These are phyloP conservation scores for Drosophila ustulata DNA, from an alignment of 2,888 invertebrate species.

Conservation along the genomic window DNA sequence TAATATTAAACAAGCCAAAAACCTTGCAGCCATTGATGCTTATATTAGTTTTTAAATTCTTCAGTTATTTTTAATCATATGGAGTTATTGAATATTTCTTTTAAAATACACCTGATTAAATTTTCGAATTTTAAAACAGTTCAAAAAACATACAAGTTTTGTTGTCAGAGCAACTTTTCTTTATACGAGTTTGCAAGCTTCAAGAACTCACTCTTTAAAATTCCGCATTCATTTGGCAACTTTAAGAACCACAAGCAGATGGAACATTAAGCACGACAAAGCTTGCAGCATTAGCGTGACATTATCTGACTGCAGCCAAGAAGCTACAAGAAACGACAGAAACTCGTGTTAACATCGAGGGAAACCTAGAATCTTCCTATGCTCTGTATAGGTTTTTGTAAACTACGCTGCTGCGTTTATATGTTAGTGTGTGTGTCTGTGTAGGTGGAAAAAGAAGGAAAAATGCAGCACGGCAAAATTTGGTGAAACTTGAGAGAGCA, in stretches of 20 bases:
- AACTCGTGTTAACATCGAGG: slow-evolving; percentile 68
- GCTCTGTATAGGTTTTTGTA: slow-evolving; percentile 25
- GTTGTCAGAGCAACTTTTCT: neutral
- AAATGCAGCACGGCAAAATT: slow-evolving; percentile 57
- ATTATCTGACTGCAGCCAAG: slow-evolving; percentile 70
- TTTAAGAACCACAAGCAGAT: slow-evolving; percentile 45
- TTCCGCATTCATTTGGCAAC: slow-evolving; percentile 2
- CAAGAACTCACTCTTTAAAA: neutral
- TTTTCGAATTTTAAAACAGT: too few relatives aligned
- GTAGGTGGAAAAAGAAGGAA: slow-evolving; percentile 3
- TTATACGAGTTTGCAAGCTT: neutral
- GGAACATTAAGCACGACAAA: slow-evolving; percentile 73
- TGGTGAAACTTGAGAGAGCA: slow-evolving; percentile 76
- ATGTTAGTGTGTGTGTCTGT: slow-evolving; percentile 11
- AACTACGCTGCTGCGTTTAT: slow-evolving; percentile 13
- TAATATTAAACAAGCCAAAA: too few relatives aligned
- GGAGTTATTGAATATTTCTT: too few relatives aligned
- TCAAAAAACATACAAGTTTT: too few relatives aligned
- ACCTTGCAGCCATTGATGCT: too few relatives aligned
- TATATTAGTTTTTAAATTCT: too few relatives aligned
- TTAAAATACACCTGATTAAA: too few relatives aligned
- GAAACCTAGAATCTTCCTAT: slow-evolving; percentile 52
- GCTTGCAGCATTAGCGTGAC: slow-evolving; percentile 74
- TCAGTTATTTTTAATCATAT: too few relatives aligned
- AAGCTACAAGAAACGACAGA: slow-evolving; percentile 64